Evolutionary conservation across 1,140 invertebrate species (phyloP), one percentile per base, ranked within the genome.

Genomic region (Drosophila orosa): DNA sequence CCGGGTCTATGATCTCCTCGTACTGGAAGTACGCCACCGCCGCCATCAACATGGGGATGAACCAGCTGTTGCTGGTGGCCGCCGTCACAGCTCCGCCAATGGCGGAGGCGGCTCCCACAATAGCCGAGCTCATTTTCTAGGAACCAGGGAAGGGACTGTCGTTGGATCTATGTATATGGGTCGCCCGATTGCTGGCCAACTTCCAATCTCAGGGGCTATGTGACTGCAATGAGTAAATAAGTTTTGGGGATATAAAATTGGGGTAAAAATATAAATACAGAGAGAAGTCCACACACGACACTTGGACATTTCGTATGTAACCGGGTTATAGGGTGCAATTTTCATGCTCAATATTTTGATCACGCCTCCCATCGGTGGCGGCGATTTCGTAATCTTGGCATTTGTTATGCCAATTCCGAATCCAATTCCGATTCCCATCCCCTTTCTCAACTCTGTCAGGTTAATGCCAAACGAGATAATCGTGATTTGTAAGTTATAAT

Each of bases 1-100:
- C 96, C 1, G 96, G 96, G 87, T 97, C 96, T 68, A 95, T 93
- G 62, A 95, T 92, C 63, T 95, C 94, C 75, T 96, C 95, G 80
- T 95, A 96, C 75, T 97, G 95, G 91, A 97, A 97, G 90, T 97
- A 97, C 12, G 96, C 95, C 57, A 97, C 94, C 2, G 96, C 95
- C 0, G 96, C 96, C 27, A 96, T 94, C 19, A 97, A 90, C 81
- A 96, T 94, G 1, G 97, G 96, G 44, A 97, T 94, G 90, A 97
- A 96, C 94, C 95, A 96, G 1, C 95, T 94, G 52, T 79, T 91
- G 63, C 82, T 92, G 42, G 93, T 93, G 33, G 94, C 93, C 33
- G 93, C 94, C 24, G 93, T 93, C 27, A 93, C 93, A 10, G 93
- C 93, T 65, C 94, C 94, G 71, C 94, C 92, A 74, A 93, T 93